phyloP scores from a whole-genome alignment of 2,797 vertebrate genomes.

The Cuculus canorus region DNA sequence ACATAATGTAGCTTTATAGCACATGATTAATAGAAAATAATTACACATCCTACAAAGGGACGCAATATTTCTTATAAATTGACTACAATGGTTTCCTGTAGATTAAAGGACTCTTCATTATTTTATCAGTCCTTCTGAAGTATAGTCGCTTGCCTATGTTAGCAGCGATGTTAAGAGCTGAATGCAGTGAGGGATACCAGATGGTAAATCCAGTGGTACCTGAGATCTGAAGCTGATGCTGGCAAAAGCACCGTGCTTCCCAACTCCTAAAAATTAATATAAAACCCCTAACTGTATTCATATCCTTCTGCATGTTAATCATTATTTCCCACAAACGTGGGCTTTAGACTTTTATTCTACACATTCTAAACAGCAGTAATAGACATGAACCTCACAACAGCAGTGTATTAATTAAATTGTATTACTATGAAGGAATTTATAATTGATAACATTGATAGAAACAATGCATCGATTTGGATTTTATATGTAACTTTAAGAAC shows the following conservation, averaged over 20 bases:
- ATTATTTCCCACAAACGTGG: slow-evolving; percentile 7
- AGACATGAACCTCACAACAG: neutral
- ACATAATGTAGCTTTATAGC: slow-evolving; percentile 84
- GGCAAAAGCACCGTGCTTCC: slow-evolving; percentile 6
- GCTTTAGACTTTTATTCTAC: neutral
- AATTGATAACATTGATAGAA: slow-evolving; percentile 1
- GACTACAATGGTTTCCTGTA: slow-evolving; percentile 86
- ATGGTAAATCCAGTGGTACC: slow-evolving; percentile 71
- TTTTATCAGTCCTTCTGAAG: slow-evolving; percentile 83
- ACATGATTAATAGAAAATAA: slow-evolving; percentile 88
- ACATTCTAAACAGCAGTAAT: neutral
- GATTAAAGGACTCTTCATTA: slow-evolving; percentile 88
- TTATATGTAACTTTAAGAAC: neutral
- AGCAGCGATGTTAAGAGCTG: slow-evolving; percentile 69
- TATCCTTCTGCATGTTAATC: neutral
- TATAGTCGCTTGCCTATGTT: slow-evolving; percentile 75
- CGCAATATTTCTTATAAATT: slow-evolving; percentile 88
- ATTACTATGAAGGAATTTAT: slow-evolving; percentile 13
- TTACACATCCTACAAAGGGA: slow-evolving; percentile 85
- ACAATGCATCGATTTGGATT: slow-evolving; percentile 35
- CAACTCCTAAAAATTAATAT: neutral
- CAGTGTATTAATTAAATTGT: slow-evolving; percentile 1
- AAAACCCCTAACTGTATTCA: neutral
- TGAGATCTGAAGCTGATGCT: slow-evolving; percentile 33
- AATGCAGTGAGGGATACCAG: slow-evolving; percentile 73